Percentiles rank a stretch among this genome's conserved stretches.
These are phyloP conservation scores for Drosophila diplacantha DNA, from an alignment of 2,888 invertebrate genomes.

Conservation along the genomic window DNA sequence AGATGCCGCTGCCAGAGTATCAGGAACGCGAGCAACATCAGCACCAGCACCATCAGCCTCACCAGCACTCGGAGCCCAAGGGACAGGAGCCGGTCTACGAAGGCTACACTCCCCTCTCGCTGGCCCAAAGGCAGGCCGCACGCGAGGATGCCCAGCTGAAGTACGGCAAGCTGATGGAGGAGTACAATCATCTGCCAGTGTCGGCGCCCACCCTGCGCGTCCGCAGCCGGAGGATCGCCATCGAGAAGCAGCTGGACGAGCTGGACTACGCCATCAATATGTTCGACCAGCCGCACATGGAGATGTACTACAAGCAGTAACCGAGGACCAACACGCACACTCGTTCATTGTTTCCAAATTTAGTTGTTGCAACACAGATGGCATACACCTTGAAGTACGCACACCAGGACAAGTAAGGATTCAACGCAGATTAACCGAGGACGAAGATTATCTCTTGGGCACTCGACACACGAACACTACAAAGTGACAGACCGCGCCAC, in stretches of 20 bases:
- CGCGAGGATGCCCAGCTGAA: constrained; percentile 23
- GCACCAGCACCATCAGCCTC: not conserved
- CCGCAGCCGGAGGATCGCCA: constrained; percentile 29
- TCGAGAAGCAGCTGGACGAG: constrained; percentile 41
- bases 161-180: constrained; percentile 39
- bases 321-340: not conserved
- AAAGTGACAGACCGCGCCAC: not conserved
- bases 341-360: constrained; percentile 18
- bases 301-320: constrained; percentile 25
- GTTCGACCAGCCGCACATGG: constrained; percentile 37
- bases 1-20: constrained; percentile 13
- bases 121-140: constrained; percentile 11
- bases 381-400: too few relatives aligned
- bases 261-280: constrained; percentile 39
- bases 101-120: constrained; percentile 19
- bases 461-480: not conserved
- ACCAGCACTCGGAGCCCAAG: not conserved
- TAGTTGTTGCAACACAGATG: constrained; percentile 5
- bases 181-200: constrained; percentile 44
- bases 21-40: not conserved
- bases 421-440: not conserved
- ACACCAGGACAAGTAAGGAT: not conserved
- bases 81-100: not conserved
- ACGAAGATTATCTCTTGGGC: not conserved
- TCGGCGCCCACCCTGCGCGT: constrained; percentile 39